These are phyloP conservation scores for Chascanopsetta lugubris DNA, from an alignment of 2,113 vertebrate genomes.

Conservation along the genomic window DNA sequence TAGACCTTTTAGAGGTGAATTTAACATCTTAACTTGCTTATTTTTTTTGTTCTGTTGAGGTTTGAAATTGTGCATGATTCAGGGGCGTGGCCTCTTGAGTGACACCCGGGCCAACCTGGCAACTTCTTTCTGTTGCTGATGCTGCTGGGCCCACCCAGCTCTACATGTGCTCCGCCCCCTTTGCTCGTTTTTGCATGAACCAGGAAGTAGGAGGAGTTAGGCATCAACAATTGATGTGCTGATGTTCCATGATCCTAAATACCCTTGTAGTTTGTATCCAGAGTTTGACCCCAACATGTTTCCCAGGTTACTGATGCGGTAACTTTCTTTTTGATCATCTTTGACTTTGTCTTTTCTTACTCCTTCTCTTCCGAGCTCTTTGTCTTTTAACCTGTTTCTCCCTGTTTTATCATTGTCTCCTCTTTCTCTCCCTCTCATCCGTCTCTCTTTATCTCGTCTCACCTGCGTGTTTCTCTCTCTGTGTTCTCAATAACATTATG, in stretches of 20 bases:
- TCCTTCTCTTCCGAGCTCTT: neutral
- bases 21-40: too few species aligned
- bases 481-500: slow-evolving; percentile 44
- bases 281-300: neutral
- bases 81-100: too few species aligned
- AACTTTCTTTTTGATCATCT: slow-evolving; percentile 15
- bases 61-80: too few species aligned
- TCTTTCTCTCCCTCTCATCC: slow-evolving; percentile 15
- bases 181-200: too few species aligned
- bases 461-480: slow-evolving; percentile 15
- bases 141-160: too few species aligned
- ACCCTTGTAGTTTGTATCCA: neutral
- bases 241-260: neutral
- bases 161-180: too few species aligned
- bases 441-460: slow-evolving; percentile 19
- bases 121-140: too few species aligned
- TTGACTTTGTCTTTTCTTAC: neutral
- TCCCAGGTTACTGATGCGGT: slow-evolving; percentile 5
- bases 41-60: too few species aligned
- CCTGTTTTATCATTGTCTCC: slow-evolving; percentile 21
- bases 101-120: too few species aligned
- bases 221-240: too few species aligned
- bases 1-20: too few species aligned
- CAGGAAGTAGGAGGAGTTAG: too few species aligned
- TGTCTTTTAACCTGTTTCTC: slow-evolving; percentile 9